These are phyloP conservation scores for Ormyrus thymus DNA, from an alignment of 2,888 invertebrate genomes.

Conservation along the genomic window DNA sequence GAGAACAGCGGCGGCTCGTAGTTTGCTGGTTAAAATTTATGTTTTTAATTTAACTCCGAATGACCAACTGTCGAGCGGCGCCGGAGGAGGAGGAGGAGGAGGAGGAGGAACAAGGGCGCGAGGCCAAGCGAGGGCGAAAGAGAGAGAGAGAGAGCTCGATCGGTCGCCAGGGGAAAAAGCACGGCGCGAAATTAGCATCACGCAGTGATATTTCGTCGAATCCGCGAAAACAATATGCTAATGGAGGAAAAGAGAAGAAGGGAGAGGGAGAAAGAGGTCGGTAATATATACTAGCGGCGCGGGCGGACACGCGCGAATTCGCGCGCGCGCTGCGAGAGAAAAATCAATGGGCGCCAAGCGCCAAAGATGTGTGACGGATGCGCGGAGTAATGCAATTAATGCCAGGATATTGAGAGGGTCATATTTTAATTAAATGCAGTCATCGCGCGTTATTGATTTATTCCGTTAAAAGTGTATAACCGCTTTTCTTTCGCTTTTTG, in stretches of 20 bases:
- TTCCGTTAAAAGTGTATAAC: constrained; percentile 5
- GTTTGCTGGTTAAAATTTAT: constrained; percentile 69
- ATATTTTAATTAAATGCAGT: constrained; percentile 55
- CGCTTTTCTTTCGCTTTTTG: background rate
- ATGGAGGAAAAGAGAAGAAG: constrained; percentile 65
- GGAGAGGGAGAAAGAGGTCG: constrained; percentile 24
- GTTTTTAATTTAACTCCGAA: constrained; percentile 74
- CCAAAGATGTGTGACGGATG: constrained; percentile 51
- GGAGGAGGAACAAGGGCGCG: constrained; percentile 34
- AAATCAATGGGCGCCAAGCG: constrained; percentile 25
- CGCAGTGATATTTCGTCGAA: constrained; percentile 71
- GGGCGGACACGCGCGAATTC: background rate
- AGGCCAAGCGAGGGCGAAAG: constrained; percentile 13
- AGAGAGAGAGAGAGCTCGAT: constrained; percentile 13
- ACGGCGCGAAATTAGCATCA: constrained; percentile 69
- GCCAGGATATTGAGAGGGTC: constrained; percentile 45
- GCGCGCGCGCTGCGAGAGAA: constrained; percentile 11
- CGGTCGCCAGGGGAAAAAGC: constrained; percentile 61
- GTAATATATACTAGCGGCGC: constrained; percentile 25
- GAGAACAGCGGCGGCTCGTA: constrained; percentile 55
- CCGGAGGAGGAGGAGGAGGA: constrained; percentile 26
- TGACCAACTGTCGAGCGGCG: constrained; percentile 71
- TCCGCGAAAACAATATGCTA: constrained; percentile 74
- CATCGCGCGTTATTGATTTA: constrained; percentile 44
- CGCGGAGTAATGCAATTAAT: constrained; percentile 53